A percentile compares a stretch with the other conserved stretches of the same genome.
phyloP scores from a whole-genome alignment of 2,888 invertebrate genomes.

The Stenurella melanura region DNA sequence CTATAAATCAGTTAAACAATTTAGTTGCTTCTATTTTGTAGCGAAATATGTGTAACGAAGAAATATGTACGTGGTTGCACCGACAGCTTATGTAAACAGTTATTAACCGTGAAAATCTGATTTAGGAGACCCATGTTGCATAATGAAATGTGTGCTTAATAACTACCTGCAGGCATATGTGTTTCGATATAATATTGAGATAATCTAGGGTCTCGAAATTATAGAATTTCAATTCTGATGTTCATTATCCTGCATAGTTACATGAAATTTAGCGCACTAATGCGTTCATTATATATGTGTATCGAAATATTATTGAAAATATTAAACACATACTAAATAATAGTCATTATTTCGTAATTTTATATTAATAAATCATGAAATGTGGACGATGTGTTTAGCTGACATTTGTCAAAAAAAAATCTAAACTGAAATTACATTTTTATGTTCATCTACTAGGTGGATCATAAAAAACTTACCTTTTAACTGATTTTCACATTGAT shows the following conservation, averaged over 20 bases:
- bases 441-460: too few species aligned
- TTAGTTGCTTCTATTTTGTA: conserved; percentile 56
- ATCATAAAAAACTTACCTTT: too few species aligned
- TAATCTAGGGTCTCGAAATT: conserved; percentile 32
- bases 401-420: too few species aligned
- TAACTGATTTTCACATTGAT: too few species aligned
- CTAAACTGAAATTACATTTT: too few species aligned
- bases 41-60: conserved; percentile 57
- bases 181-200: conserved; percentile 25
- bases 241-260: conserved; percentile 24
- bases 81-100: conserved; percentile 36
- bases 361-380: too few species aligned
- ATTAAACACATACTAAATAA: too few species aligned
- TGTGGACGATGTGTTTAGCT: too few species aligned
- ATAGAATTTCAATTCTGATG: conserved; percentile 30
- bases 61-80: conserved; percentile 48
- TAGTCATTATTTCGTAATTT: too few species aligned
- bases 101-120: conserved; percentile 36
- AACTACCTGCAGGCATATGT: conserved; percentile 23
- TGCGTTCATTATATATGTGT: too few species aligned
- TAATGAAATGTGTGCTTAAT: conserved; percentile 39
- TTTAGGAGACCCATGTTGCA: conserved; percentile 31
- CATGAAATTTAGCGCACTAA: neutral
- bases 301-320: too few species aligned
- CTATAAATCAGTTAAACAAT: conserved; percentile 60